A percentile compares a stretch with the other conserved stretches of the same genome.
Conservation (phyloP, 2,797 vertebrate genomes). For the Micromesistius poutassou region DNA sequence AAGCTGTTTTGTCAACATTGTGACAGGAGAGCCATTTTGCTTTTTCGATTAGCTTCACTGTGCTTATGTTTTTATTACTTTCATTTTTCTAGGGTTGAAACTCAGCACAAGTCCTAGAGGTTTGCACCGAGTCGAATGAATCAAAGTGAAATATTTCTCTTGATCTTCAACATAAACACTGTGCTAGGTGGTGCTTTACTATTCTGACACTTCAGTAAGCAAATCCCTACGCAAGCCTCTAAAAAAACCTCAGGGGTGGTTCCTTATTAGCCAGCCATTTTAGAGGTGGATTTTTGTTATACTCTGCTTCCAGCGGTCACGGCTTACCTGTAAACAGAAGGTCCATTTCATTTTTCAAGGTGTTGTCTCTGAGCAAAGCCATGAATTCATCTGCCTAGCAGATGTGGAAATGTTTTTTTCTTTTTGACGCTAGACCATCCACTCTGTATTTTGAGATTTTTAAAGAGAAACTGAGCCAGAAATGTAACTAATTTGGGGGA, state of each 20-base stretch:
- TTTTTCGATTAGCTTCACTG: background rate
- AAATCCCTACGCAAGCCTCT: constrained; percentile 6
- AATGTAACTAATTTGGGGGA: background rate
- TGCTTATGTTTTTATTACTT: background rate
- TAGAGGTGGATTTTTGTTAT: constrained; percentile 25
- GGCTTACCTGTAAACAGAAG: constrained; percentile 27
- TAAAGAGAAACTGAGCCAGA: background rate
- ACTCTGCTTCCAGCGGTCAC: constrained; percentile 10
- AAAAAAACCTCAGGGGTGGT: constrained; percentile 3
- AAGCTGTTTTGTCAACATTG: background rate
- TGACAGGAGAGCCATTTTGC: background rate
- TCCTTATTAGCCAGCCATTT: background rate
- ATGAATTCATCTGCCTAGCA: constrained; percentile 52
- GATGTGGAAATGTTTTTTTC: constrained; percentile 36
- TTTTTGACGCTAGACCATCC: background rate
- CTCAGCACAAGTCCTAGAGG: background rate
- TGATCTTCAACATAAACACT: constrained; percentile 17
- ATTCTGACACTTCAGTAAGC: background rate
- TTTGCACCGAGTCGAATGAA: constrained; percentile 9
- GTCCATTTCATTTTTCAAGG: constrained; percentile 34
- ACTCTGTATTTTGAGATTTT: background rate
- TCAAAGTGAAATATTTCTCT: constrained; percentile 34
- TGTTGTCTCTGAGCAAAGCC: constrained; percentile 28
- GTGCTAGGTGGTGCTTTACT: constrained; percentile 9
- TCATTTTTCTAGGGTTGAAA: background rate